Conservation (phyloP, 2,888 invertebrate genomes). For the Dryocosmus kuriphilus region DNA sequence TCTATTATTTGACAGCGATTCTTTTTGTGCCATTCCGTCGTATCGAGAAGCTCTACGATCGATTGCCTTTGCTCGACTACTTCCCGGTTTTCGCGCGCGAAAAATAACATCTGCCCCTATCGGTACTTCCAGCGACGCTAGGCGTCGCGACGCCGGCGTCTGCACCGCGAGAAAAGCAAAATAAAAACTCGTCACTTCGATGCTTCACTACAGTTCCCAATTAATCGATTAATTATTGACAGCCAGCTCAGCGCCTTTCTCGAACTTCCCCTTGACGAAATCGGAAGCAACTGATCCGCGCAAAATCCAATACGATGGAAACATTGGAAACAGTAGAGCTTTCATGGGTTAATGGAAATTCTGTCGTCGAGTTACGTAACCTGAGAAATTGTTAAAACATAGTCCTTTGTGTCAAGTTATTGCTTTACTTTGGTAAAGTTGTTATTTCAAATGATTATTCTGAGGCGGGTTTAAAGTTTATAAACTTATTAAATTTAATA, state of each 20-base stretch:
- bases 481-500: too few species aligned
- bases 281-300: not conserved
- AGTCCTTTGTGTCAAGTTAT: not conserved
- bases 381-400: not conserved
- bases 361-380: constrained; percentile 9
- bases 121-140: not conserved
- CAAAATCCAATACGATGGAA: constrained; percentile 26
- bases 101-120: constrained; percentile 7
- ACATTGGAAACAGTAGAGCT: constrained; percentile 22
- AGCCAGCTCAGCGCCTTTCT: constrained; percentile 7
- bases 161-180: not conserved
- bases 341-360: constrained; percentile 26
- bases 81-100: not conserved
- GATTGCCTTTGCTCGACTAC: constrained; percentile 5
- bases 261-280: not conserved
- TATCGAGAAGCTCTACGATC: not conserved
- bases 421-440: too few species aligned
- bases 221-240: constrained; percentile 39
- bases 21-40: constrained; percentile 14
- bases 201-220: not conserved
- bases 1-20: constrained; percentile 52
- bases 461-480: too few species aligned
- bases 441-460: too few species aligned
- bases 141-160: not conserved
- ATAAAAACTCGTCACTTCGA: not conserved